A percentile compares a stretch with the other conserved stretches of the same genome.
These are phyloP conservation scores for Distichodus sexfasciatus DNA, from an alignment of 2,797 vertebrate genomes.

Conservation along the genomic window DNA sequence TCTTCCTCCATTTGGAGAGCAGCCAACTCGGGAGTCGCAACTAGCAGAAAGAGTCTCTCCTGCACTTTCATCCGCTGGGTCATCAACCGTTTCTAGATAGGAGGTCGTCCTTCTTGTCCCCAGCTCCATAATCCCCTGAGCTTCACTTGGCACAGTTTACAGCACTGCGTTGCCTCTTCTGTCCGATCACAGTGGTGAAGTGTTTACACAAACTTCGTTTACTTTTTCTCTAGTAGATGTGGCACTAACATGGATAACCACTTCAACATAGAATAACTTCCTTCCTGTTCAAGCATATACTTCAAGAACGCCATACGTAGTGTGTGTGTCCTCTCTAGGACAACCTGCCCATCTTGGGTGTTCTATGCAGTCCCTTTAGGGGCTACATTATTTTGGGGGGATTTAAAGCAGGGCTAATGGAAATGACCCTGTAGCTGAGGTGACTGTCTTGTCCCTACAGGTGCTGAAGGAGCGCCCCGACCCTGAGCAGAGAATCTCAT, in stretches of 20 bases:
- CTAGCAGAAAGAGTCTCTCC: background rate
- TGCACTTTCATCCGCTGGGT: constrained; percentile 6
- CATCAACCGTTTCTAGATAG: background rate
- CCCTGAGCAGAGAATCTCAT: no score
- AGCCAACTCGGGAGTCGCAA: constrained; percentile 23
- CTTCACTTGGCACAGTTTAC: background rate
- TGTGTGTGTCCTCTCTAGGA: background rate
- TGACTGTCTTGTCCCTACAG: no score
- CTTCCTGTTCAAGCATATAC: constrained; percentile 22
- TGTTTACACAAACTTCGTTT: constrained; percentile 35
- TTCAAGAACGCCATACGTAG: background rate
- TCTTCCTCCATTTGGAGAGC: constrained; percentile 2
- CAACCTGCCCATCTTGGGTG: constrained; percentile 21
- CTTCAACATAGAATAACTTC: constrained; percentile 38
- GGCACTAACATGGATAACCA: constrained; percentile 17
- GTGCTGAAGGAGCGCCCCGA: no score
- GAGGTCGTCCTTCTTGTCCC: background rate
- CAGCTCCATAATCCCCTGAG: background rate
- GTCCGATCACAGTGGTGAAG: constrained; percentile 19
- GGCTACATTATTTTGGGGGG: no score
- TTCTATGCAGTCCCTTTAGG: constrained; percentile 6
- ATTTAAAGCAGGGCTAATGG: no score
- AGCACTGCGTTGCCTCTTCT: background rate
- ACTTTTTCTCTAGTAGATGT: constrained; percentile 20
- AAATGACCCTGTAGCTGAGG: no score